Percentiles rank a stretch among this genome's conserved stretches.
These are phyloP conservation scores for Colletes collaris DNA, from an alignment of 2,888 invertebrate genomes.

Conservation along the genomic window DNA sequence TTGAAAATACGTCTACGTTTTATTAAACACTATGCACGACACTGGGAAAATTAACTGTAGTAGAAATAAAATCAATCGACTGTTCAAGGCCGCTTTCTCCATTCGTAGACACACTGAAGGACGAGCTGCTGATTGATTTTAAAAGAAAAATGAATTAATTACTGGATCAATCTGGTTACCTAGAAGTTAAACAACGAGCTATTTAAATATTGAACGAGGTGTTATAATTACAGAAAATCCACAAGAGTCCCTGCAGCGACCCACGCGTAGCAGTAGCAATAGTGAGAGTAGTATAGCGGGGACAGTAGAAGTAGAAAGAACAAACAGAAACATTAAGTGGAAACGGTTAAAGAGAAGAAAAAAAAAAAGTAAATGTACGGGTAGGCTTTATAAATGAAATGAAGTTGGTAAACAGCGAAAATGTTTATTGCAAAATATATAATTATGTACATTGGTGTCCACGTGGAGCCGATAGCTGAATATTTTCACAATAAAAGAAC, in stretches of 20 bases:
- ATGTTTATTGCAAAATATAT: slow-evolving; percentile 82
- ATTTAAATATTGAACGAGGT: too few relatives aligned
- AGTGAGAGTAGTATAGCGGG: slow-evolving; percentile 8
- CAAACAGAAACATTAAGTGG: slow-evolving; percentile 8
- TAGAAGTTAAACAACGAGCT: too few relatives aligned
- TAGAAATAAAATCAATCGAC: too few relatives aligned
- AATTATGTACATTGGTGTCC: slow-evolving; percentile 82
- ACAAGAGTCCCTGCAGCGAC: slow-evolving; percentile 4
- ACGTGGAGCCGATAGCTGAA: slow-evolving; percentile 81
- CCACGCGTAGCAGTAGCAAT: slow-evolving; percentile 32
- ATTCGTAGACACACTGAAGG: neutral
- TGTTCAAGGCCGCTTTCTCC: neutral
- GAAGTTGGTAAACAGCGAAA: slow-evolving; percentile 81
- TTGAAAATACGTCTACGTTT: too few relatives aligned
- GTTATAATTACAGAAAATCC: too few relatives aligned
- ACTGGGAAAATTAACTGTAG: too few relatives aligned
- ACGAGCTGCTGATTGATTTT: too few relatives aligned
- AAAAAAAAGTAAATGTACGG: slow-evolving; percentile 48
- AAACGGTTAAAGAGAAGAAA: slow-evolving; percentile 8
- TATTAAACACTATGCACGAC: too few relatives aligned
- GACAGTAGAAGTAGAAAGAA: slow-evolving; percentile 18
- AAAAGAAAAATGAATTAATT: too few relatives aligned
- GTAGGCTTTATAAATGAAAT: slow-evolving; percentile 80
- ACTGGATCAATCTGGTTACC: too few relatives aligned
- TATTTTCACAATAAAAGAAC: slow-evolving; percentile 76